Evolutionary conservation across 2,888 invertebrate genomes (phyloP).

Genomic region (Cantharis rufa): DNA sequence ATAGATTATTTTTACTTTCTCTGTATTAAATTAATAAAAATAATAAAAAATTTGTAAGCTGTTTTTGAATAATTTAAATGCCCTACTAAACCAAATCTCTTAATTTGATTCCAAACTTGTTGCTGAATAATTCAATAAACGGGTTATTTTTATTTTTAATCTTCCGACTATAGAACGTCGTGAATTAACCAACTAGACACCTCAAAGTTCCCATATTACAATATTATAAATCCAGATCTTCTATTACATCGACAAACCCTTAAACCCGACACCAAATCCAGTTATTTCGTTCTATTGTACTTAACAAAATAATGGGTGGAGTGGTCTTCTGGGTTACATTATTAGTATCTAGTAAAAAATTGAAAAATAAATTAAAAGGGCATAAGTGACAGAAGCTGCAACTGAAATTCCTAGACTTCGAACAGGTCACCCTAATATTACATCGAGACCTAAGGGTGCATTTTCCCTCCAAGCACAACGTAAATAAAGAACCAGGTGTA

Average conservation of each 20-base stretch:
- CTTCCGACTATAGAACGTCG: background rate
- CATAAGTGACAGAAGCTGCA: background rate
- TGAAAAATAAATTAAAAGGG: background rate
- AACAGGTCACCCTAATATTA: background rate
- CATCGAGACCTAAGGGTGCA: background rate
- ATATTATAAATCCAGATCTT: conserved; percentile 5
- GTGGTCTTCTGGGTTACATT: background rate
- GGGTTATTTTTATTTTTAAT: background rate
- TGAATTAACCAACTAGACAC: conserved; percentile 18
- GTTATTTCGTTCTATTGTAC: background rate
- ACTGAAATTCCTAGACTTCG: background rate
- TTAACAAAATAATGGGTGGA: background rate
- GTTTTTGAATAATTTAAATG: background rate
- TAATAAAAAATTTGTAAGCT: background rate
- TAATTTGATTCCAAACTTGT: background rate
- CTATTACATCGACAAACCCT: background rate
- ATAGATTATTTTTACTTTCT: background rate
- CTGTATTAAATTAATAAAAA: background rate
- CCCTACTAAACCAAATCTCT: background rate
- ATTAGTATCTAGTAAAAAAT: background rate
- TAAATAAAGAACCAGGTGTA: background rate
- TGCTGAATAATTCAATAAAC: background rate
- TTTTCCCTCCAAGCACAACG: background rate
- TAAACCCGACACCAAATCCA: background rate
- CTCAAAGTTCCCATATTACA: conserved; percentile 22